phyloP scores from a whole-genome alignment of 2,113 vertebrate genomes.

The Archilochus colubris region DNA sequence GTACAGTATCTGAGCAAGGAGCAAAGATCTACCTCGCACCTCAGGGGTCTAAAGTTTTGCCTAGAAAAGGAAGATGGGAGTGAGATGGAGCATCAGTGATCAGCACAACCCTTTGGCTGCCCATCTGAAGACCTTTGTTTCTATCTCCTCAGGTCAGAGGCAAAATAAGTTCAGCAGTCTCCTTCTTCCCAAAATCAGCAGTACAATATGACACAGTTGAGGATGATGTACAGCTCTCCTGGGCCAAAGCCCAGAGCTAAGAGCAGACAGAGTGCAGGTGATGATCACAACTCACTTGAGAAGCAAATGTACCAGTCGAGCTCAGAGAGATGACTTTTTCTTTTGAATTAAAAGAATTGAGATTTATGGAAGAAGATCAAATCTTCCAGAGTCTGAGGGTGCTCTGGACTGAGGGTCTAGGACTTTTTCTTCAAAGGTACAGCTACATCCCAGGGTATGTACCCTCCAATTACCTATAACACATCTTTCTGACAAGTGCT shows the following conservation, averaged over 20 bases:
- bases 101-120: neutral
- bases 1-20: neutral
- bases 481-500: neutral
- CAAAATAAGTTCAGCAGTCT: slow-evolving; percentile 14
- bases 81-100: neutral
- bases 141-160: slow-evolving; percentile 17
- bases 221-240: neutral
- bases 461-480: neutral
- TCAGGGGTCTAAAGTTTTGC: neutral
- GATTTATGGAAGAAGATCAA: neutral
- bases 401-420: neutral
- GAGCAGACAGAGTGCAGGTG: slow-evolving; percentile 1
- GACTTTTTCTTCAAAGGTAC: neutral
- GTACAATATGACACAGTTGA: neutral
- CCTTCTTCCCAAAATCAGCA: neutral
- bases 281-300: neutral
- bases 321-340: neutral
- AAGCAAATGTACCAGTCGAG: rapidly evolving
- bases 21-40: neutral
- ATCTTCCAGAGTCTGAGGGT: neutral
- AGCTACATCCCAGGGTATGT: neutral
- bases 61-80: neutral
- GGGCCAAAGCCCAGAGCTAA: neutral
- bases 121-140: neutral
- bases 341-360: neutral